These are phyloP conservation scores for Patella vulgata DNA, from an alignment of 1,140 invertebrate species.

Conservation along the genomic window DNA sequence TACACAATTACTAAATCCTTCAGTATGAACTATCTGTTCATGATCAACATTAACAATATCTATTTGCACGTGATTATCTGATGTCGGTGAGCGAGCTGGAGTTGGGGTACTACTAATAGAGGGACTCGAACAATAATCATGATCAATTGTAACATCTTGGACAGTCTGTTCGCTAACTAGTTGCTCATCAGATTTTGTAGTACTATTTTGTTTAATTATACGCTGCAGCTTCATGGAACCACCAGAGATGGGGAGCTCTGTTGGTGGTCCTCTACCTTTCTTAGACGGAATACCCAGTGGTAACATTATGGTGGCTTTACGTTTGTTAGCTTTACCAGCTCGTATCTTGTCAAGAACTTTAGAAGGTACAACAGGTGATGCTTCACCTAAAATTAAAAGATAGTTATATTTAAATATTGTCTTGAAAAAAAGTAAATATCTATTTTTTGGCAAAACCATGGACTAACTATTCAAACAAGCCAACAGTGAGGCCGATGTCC, in stretches of 20 bases:
- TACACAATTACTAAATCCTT: too few relatives aligned
- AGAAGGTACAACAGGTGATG: conserved; percentile 8
- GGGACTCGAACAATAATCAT: conserved; percentile 8
- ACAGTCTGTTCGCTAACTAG: background rate
- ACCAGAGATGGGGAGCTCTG: conserved; percentile 22
- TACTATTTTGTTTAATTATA: background rate
- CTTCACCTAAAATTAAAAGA: background rate
- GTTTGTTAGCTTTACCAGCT: conserved; percentile 33
- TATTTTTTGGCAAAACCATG: too few relatives aligned
- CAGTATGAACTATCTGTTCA: too few relatives aligned
- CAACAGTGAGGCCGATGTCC: too few relatives aligned
- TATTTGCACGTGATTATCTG: too few relatives aligned
- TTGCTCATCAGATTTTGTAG: background rate
- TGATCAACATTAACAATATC: too few relatives aligned
- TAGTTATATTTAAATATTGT: background rate
- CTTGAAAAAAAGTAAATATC: too few relatives aligned
- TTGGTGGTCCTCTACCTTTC: conserved; percentile 56
- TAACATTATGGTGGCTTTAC: conserved; percentile 68
- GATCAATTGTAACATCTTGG: conserved; percentile 5
- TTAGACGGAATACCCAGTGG: conserved; percentile 66
- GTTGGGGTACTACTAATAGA: too few relatives aligned
- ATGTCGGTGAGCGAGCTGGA: too few relatives aligned
- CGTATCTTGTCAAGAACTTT: conserved; percentile 26
- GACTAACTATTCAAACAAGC: too few relatives aligned
- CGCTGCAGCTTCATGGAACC: conserved; percentile 27